A percentile compares a stretch with the other conserved stretches of the same genome.
These are phyloP conservation scores for Chironomus riparius DNA, from an alignment of 2,888 invertebrate genomes.

Conservation along the genomic window DNA sequence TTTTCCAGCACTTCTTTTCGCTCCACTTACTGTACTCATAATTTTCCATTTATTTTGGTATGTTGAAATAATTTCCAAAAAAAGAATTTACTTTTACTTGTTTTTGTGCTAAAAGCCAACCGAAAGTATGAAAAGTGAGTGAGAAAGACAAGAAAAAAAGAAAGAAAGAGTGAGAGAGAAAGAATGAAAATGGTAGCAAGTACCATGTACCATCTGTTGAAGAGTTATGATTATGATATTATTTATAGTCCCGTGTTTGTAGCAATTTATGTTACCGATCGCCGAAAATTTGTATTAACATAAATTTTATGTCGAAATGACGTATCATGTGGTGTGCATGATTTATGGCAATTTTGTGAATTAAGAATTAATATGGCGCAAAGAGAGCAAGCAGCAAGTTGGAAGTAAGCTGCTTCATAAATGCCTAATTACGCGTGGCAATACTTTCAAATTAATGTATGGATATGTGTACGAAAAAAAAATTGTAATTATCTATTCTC, in stretches of 20 bases:
- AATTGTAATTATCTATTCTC: slow-evolving; percentile 25
- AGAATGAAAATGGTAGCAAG: neutral
- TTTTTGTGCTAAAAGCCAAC: neutral
- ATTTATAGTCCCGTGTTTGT: slow-evolving; percentile 26
- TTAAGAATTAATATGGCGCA: slow-evolving; percentile 25
- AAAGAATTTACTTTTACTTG: neutral
- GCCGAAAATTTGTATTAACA: slow-evolving; percentile 27
- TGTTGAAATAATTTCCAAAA: no score
- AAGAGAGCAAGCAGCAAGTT: slow-evolving; percentile 11
- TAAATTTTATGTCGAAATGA: slow-evolving; percentile 26
- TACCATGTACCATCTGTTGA: slow-evolving; percentile 27
- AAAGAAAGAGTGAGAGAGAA: neutral
- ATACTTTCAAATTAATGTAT: neutral
- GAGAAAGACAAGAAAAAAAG: neutral
- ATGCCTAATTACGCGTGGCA: slow-evolving; percentile 21
- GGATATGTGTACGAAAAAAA: no score
- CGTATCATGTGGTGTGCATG: slow-evolving; percentile 24
- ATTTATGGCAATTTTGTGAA: slow-evolving; percentile 22
- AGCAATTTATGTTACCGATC: slow-evolving; percentile 27
- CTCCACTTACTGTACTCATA: neutral
- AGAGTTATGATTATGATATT: slow-evolving; percentile 28
- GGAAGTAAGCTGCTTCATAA: slow-evolving; percentile 9
- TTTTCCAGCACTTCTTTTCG: neutral
- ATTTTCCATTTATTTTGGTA: neutral
- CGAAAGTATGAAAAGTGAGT: neutral